These are phyloP conservation scores for Gerris lacustris DNA, from an alignment of 2,888 invertebrate genomes.

Conservation along the genomic window DNA sequence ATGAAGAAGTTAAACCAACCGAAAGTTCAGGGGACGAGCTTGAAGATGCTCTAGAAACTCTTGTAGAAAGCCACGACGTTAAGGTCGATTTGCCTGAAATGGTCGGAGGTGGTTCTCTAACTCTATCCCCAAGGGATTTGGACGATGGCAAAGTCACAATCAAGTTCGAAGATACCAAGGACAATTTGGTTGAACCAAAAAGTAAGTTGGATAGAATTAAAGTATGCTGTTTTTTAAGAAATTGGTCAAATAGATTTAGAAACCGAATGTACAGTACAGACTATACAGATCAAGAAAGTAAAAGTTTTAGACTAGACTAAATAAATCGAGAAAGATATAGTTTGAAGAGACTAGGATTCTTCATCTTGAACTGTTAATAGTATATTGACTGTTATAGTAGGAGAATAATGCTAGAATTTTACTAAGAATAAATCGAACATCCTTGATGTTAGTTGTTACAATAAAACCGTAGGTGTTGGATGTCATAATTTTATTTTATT, in stretches of 20 bases:
- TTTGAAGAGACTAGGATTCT: no score
- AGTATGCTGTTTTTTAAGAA: neutral
- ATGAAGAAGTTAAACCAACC: conserved; percentile 50
- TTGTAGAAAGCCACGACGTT: conserved; percentile 64
- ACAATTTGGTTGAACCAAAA: conserved; percentile 31
- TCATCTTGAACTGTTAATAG: no score
- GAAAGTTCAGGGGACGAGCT: conserved; percentile 44
- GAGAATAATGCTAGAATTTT: no score
- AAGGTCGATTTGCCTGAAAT: conserved; percentile 55
- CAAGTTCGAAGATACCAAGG: conserved; percentile 43
- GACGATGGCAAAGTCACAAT: conserved; percentile 62
- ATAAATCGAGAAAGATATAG: no score
- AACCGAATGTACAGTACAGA: neutral
- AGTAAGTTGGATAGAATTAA: conserved; percentile 15
- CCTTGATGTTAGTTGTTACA: no score
- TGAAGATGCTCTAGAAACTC: conserved; percentile 57
- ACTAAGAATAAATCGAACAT: no score
- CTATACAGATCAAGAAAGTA: no score
- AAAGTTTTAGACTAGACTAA: no score
- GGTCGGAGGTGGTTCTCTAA: conserved; percentile 53
- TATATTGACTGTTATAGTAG: no score
- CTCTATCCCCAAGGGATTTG: conserved; percentile 63
- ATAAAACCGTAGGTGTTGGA: no score
- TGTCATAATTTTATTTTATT: no score
- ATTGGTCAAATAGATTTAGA: neutral